Evolutionary conservation across 2,888 invertebrate species (phyloP).

Genomic region (Papilio demoleus): DNA sequence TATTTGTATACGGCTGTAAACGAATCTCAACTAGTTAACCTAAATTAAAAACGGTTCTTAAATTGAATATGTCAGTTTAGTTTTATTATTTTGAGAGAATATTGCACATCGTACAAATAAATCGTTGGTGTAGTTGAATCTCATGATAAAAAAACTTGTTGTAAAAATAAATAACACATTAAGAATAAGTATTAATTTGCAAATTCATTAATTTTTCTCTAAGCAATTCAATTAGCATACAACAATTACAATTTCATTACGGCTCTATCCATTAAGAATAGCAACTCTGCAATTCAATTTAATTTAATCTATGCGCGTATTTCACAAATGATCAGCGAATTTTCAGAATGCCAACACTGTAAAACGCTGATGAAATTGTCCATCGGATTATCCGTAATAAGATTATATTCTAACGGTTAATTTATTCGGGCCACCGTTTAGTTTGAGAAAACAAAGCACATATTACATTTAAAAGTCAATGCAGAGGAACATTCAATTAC

Average conservation of each 20-base stretch:
- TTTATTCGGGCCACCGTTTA: constrained; percentile 46
- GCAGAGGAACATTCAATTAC: constrained; percentile 67
- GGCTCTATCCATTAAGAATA: constrained; percentile 16
- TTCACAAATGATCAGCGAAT: constrained; percentile 30
- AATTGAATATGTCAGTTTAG: not conserved
- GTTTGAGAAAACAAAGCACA: constrained; percentile 46
- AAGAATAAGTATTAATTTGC: not conserved
- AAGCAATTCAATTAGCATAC: constrained; percentile 9
- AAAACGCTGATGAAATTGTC: constrained; percentile 42
- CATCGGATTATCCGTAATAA: constrained; percentile 39
- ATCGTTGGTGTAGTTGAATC: too few species aligned
- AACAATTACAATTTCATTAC: constrained; percentile 19
- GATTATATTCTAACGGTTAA: constrained; percentile 44
- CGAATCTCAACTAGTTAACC: constrained; percentile 19
- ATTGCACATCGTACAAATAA: too few species aligned
- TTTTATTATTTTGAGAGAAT: not conserved
- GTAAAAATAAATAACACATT: not conserved
- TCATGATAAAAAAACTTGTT: too few species aligned
- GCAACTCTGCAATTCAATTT: constrained; percentile 30
- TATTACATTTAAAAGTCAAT: constrained; percentile 73
- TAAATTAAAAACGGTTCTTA: constrained; percentile 24
- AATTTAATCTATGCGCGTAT: constrained; percentile 33
- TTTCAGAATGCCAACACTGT: constrained; percentile 35
- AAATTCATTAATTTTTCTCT: constrained; percentile 5
- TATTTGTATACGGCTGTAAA: constrained; percentile 20